Evolutionary conservation across 2,888 invertebrate genomes (phyloP).

Genomic region (Ochlodes sylvanus): DNA sequence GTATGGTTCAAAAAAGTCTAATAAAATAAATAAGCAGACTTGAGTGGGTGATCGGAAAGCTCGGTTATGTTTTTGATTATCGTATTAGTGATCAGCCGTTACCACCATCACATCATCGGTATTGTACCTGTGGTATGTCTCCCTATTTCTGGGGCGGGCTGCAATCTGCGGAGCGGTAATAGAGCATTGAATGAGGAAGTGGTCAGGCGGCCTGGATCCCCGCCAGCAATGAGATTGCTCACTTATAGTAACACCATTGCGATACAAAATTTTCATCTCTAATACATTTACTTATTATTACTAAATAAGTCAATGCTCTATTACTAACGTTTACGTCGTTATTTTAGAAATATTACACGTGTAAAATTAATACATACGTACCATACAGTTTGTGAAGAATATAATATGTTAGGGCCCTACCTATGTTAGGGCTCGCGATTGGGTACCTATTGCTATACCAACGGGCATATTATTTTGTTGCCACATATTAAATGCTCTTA

Average conservation of each 20-base stretch:
- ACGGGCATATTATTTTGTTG: no score
- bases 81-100: neutral
- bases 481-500: no score
- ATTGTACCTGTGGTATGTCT: neutral
- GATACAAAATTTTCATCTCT: neutral
- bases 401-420: no score
- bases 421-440: no score
- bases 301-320: no score
- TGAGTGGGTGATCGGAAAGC: no score
- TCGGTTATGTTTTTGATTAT: neutral
- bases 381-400: no score
- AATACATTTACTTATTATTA: no score
- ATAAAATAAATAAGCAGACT: no score
- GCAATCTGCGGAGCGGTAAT: slow-evolving; percentile 9
- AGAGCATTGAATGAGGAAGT: slow-evolving; percentile 27
- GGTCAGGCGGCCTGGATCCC: slow-evolving; percentile 2
- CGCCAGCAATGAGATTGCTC: slow-evolving; percentile 15
- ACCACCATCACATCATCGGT: neutral
- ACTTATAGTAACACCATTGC: neutral
- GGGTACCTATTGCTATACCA: no score
- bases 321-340: no score
- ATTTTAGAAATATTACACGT: neutral
- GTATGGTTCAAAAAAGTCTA: no score
- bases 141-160: neutral
- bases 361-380: neutral